A percentile compares a stretch with the other conserved stretches of the same genome.
Evolutionary conservation across 2,888 invertebrate genomes (phyloP).

Genomic region (Aphidius colemani): DNA sequence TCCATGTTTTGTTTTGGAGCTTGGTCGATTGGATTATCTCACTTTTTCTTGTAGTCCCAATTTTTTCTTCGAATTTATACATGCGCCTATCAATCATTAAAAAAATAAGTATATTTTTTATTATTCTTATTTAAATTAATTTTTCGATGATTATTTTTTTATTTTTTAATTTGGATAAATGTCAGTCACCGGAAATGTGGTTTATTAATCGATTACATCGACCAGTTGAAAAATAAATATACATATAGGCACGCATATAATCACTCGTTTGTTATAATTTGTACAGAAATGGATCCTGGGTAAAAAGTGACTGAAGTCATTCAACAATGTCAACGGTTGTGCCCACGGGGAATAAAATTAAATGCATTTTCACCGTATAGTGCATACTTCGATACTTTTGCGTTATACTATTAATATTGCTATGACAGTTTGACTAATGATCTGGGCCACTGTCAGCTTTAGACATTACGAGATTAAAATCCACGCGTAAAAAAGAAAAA

Average conservation of each 20-base stretch:
- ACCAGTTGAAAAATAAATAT: neutral
- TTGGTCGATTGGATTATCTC: too few species aligned
- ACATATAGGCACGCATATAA: too few species aligned
- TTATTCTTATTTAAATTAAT: too few species aligned
- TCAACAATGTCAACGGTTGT: slow-evolving; percentile 52
- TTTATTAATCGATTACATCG: slow-evolving; percentile 10
- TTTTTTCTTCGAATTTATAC: too few species aligned
- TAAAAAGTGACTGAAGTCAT: slow-evolving; percentile 42
- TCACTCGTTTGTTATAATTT: neutral
- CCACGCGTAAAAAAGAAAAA: slow-evolving; percentile 41
- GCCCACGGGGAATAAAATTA: slow-evolving; percentile 51
- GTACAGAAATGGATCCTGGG: slow-evolving; percentile 3
- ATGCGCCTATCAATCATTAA: too few species aligned
- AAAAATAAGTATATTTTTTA: too few species aligned
- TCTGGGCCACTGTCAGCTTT: slow-evolving; percentile 47
- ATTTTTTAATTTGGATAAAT: too few species aligned
- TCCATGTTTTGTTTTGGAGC: too few species aligned
- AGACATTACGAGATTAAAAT: slow-evolving; percentile 61
- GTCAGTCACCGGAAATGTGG: slow-evolving; percentile 4
- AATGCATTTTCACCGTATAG: slow-evolving; percentile 55
- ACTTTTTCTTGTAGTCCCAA: too few species aligned
- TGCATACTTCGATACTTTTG: slow-evolving; percentile 53
- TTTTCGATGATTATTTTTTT: too few species aligned
- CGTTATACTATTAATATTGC: slow-evolving; percentile 56
- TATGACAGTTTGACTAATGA: slow-evolving; percentile 61